Base-by-base conservation (phyloP, 2,888 invertebrate genomes). In the Orthosia incerta region DNA sequence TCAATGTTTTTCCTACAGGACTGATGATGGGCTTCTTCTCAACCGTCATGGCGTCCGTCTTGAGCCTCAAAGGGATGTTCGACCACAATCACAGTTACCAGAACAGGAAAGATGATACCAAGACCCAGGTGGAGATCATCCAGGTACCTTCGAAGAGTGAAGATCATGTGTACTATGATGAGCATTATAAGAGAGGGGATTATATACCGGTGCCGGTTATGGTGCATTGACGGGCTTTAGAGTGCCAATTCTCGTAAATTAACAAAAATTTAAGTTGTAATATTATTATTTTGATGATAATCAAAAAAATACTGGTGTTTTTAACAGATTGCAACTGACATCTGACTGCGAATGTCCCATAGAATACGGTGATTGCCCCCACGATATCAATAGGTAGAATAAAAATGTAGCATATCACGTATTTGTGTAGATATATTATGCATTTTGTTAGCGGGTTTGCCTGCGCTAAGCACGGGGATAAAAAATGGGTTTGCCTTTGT, bases 11-110 rank as follows among this genome's bases (percentile, higher is more conserved):
- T 4, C 53, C 88, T 87, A 16, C 88, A 96, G 95, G 96, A 80
- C 88, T 96, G 0, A 91, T 96, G 89, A 93, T 95, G 92, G 95
- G 94, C 0, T 93, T 96, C 86, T 93, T 96, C 86, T 95, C 96
- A 0, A 95, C 95, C 0, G 96, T 97, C 9, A 93, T 97, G 88
- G 97, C 97, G 0, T 97, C 97, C 1, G 96, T 97, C 5, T 93
- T 97, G 1, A 97, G 97, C 55, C 93, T 97, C 48, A 97, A 97
- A 79, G 97, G 96, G 46, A 93, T 97, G 91, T 94, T 95, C 31
- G 93, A 89, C 87, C 95, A 88, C 88, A 94, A 88, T 18, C 92
- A 92, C 73, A 86, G 90, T 70, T 93, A 92, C 82, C 90, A 93
- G 79, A 91, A 95, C 81, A 86, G 95, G 3, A 95, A 94, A 59